Base-by-base conservation (phyloP, 2,113 vertebrate species). In the Python bivittatus region DNA sequence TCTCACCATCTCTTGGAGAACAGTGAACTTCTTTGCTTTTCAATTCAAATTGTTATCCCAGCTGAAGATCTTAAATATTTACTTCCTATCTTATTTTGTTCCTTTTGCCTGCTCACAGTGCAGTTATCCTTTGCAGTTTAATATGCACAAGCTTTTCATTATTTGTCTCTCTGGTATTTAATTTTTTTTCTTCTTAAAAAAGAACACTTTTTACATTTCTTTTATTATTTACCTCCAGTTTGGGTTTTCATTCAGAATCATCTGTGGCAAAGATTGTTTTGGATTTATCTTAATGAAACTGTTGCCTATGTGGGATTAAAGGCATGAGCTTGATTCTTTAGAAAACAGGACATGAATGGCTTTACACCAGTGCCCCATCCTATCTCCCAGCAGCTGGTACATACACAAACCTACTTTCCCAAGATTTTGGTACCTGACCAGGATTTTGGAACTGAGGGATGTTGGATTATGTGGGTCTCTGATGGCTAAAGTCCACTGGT, bases 11-110 rank as follows among this genome's bases (percentile, higher is more conserved):
- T 90, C n/a, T 57, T 92, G 29, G 8, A 68, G 53, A 84, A 33
- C 33, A 95, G 15, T 72, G 92, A 88, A 92, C 27, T n/a, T 95
- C 83, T 95, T 38, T 29, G 58, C 83, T 93, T 95, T 72, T 90
- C 83, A 85, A 91, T 53, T 48, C 11, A 68, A 15, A 20, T 58
- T 38, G 0, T 89, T 93, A 86, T 85, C 91, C 92, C 86, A 27
- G 13, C 3, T 94, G 89, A 38, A 92, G 17, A 89, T 87, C 53
- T 91, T 52, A 52, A 53, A 53, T 38, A 60, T 93, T 89, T n/a
- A 64, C 83, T 93, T 42, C 4, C 22, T 52, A 38, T 92, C 68
- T 58, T 38, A 79, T 11, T 22, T 38, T 86, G 10, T 56, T 90
- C 92, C 93, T 58, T 94, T 0, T 84, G 9, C 83, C 0, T 9